Evolutionary conservation across 2,113 vertebrate genomes (phyloP).

Genomic region (Triplophysa dalaica): DNA sequence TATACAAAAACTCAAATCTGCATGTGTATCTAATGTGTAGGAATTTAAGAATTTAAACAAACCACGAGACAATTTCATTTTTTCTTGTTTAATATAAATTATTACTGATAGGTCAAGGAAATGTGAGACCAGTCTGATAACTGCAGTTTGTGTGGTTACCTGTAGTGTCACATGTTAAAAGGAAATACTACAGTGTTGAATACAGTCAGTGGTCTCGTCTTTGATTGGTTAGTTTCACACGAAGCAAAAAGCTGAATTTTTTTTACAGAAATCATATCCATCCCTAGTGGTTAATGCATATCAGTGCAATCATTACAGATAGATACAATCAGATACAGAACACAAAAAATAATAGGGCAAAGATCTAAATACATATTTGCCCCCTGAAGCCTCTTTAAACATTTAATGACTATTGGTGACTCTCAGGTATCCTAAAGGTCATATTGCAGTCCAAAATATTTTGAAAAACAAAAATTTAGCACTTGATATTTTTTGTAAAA

Average conservation of each 20-base stretch:
- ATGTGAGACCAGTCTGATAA: conserved; percentile 7
- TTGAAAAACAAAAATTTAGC: no score
- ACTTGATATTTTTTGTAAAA: no score
- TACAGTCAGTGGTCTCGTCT: not conserved
- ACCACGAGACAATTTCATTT: conserved; percentile 16
- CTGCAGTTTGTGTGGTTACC: conserved; percentile 31
- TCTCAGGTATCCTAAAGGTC: no score
- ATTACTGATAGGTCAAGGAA: conserved; percentile 57
- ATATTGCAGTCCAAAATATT: no score
- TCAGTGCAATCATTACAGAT: not conserved
- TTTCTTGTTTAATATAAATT: conserved; percentile 69
- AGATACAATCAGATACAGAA: no score
- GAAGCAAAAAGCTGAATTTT: not conserved
- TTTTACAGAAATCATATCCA: not conserved
- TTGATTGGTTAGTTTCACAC: not conserved
- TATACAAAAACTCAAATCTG: no score
- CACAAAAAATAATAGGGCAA: no score
- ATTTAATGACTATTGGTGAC: no score
- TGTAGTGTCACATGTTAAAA: not conserved
- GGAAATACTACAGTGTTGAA: not conserved
- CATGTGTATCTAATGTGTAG: no score
- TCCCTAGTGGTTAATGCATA: not conserved
- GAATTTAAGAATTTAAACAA: not conserved
- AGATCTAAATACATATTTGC: no score
- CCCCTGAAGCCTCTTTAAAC: no score